These are phyloP conservation scores for Vidua chalybeata DNA, from an alignment of 2,113 vertebrate species.

Conservation along the genomic window DNA sequence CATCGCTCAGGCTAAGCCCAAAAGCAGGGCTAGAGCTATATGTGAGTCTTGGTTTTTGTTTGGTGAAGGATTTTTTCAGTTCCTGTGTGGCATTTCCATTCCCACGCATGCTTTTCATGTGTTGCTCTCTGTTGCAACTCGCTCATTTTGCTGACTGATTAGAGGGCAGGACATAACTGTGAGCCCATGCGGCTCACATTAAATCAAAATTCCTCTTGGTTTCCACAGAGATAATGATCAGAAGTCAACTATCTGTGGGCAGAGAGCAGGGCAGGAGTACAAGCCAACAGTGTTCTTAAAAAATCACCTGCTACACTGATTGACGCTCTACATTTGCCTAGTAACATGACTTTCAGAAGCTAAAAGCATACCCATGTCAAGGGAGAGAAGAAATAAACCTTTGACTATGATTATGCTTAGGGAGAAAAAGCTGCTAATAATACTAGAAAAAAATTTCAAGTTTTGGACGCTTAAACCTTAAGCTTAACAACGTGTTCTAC, in stretches of 20 bases:
- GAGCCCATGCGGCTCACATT: neutral
- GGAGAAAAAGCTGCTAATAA: neutral
- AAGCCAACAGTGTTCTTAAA: neutral
- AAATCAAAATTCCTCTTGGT: neutral
- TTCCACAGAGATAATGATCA: slow-evolving; percentile 26
- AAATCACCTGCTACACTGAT: neutral
- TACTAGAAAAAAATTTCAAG: neutral
- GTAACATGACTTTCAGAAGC: neutral
- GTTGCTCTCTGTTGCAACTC: neutral
- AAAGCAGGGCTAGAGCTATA: slow-evolving; percentile 90
- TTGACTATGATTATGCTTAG: neutral
- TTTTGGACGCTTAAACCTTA: neutral
- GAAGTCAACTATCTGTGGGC: neutral
- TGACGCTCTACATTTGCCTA: neutral
- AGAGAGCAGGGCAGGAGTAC: neutral
- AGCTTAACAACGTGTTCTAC: neutral
- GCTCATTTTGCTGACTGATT: slow-evolving; percentile 35
- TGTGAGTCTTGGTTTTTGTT: slow-evolving; percentile 84
- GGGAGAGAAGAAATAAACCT: neutral
- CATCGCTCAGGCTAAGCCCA: slow-evolving; percentile 89
- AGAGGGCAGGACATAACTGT: neutral
- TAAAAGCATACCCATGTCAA: neutral
- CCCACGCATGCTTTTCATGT: slow-evolving; percentile 21
- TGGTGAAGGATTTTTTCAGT: slow-evolving; percentile 5
- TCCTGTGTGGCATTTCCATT: neutral